phyloP scores from a whole-genome alignment of 2,888 invertebrate genomes.

The Chymomyza procnemis region DNA sequence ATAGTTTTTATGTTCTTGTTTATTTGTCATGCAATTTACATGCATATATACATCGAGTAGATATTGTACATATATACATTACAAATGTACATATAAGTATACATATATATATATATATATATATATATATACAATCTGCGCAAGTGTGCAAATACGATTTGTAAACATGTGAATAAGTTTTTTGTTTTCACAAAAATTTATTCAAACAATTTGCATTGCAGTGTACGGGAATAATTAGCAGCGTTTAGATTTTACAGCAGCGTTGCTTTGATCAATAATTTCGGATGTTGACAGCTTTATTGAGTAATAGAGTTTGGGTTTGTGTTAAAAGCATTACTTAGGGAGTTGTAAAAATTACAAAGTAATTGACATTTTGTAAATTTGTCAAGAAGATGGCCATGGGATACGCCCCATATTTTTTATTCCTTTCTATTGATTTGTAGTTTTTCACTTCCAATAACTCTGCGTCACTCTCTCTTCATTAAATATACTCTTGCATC shows the following conservation, averaged over 20 bases:
- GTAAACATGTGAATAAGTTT: not conserved
- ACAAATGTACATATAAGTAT: not conserved
- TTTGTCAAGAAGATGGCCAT: too few relatives aligned
- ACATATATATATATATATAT: not conserved
- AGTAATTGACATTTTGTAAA: too few relatives aligned
- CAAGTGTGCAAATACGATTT: conserved; percentile 4
- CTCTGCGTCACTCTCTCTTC: too few relatives aligned
- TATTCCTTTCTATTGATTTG: too few relatives aligned
- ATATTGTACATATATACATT: not conserved
- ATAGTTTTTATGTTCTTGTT: conserved; percentile 39
- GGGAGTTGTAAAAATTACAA: too few relatives aligned
- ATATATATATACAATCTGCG: not conserved
- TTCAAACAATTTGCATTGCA: not conserved
- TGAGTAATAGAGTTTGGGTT: not conserved
- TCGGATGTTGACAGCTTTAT: not conserved
- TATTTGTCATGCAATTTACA: conserved; percentile 52
- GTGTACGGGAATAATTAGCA: not conserved
- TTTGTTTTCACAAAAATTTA: not conserved
- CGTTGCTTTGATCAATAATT: not conserved
- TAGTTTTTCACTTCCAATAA: too few relatives aligned
- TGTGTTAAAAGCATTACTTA: not conserved
- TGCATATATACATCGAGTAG: conserved; percentile 40
- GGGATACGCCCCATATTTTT: too few relatives aligned
- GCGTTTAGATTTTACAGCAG: not conserved
- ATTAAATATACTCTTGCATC: too few relatives aligned